Evolutionary conservation across 2,888 invertebrate species (phyloP).

Genomic region (Acrobasis consociella): DNA sequence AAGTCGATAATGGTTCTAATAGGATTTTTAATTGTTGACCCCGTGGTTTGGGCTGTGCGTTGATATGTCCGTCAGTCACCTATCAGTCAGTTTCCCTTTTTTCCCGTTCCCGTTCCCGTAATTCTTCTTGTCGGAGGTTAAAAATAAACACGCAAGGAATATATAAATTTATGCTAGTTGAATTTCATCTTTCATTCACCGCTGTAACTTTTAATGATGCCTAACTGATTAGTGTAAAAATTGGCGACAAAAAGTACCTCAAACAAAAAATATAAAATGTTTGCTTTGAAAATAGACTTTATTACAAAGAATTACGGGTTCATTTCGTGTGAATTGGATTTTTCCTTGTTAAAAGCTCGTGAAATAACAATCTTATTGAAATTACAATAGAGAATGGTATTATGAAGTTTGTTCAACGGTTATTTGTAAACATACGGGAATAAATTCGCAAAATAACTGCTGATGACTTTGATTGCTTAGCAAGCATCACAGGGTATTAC

Average conservation of each 20-base stretch:
- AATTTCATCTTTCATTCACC: background rate
- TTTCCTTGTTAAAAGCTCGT: background rate
- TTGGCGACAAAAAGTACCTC: background rate
- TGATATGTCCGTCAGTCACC: too few species aligned
- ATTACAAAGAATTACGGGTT: background rate
- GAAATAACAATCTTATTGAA: constrained; percentile 1
- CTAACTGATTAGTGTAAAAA: background rate
- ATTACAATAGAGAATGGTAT: constrained; percentile 5
- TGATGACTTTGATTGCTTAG: background rate
- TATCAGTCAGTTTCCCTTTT: too few species aligned
- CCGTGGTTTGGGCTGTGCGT: too few species aligned
- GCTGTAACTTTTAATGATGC: constrained; percentile 1
- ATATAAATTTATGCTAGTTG: background rate
- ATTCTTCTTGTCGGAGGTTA: too few species aligned
- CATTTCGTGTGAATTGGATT: background rate
- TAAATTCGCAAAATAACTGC: background rate
- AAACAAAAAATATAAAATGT: background rate
- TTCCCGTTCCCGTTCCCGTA: too few species aligned
- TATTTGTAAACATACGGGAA: background rate
- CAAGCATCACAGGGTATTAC: too few species aligned
- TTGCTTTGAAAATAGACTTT: background rate
- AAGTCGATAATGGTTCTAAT: too few species aligned
- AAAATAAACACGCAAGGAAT: background rate
- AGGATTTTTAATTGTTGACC: too few species aligned
- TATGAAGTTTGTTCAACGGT: background rate